phyloP scores from a whole-genome alignment of 2,797 vertebrate species.

The Mastacembelus armatus region DNA sequence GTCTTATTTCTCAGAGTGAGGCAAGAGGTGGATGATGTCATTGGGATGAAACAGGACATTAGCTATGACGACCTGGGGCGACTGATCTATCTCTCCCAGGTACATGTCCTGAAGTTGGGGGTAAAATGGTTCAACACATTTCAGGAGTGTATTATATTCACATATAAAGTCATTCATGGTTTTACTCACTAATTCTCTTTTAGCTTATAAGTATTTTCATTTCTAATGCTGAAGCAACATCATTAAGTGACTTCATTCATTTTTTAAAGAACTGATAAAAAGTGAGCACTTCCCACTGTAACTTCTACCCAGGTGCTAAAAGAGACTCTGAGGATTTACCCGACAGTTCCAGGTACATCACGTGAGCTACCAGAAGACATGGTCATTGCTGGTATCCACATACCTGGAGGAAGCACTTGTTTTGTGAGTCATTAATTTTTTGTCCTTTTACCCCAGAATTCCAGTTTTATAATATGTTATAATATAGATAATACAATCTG shows the following conservation, averaged over 20 bases:
- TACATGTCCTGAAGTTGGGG: conserved; percentile 36
- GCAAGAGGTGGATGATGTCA: conserved; percentile 90
- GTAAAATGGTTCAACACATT: too few species aligned
- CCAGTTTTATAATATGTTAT: neutral
- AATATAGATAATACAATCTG: too few species aligned
- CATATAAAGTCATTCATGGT: neutral
- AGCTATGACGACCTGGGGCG: conserved; percentile 89
- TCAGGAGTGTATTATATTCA: neutral
- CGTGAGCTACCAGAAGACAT: conserved; percentile 84
- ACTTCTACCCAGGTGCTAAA: conserved; percentile 86
- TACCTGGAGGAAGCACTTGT: conserved; percentile 79
- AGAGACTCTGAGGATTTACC: conserved; percentile 90
- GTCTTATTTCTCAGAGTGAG: conserved; percentile 78
- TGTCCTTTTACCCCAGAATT: neutral
- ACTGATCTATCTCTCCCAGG: conserved; percentile 90
- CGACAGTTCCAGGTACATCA: conserved; percentile 83
- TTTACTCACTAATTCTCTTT: too few species aligned
- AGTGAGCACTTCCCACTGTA: too few species aligned
- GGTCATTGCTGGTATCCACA: conserved; percentile 79
- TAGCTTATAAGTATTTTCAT: too few species aligned
- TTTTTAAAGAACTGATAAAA: too few species aligned
- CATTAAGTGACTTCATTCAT: too few species aligned
- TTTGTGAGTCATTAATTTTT: conserved; percentile 78
- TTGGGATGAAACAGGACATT: conserved; percentile 90
- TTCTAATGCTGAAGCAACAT: too few species aligned